phyloP scores from a whole-genome alignment of 2,797 vertebrate species.

The Morelia viridis region DNA sequence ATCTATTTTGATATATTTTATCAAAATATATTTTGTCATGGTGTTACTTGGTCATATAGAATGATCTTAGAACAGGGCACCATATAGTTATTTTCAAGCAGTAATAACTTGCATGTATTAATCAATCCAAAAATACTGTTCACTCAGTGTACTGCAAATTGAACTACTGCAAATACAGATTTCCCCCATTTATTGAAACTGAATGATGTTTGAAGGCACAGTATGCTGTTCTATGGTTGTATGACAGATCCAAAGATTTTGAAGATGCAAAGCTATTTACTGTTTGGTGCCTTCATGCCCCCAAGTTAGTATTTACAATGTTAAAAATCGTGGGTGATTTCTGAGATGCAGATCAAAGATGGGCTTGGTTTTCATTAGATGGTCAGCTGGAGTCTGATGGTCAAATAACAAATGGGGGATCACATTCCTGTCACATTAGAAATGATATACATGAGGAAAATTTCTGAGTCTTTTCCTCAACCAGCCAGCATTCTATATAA shows the following conservation, averaged over 20 bases:
- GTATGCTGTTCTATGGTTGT: neutral
- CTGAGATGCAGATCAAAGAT: neutral
- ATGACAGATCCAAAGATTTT: neutral
- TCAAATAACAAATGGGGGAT: too few species aligned
- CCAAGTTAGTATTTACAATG: neutral
- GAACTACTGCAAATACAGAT: neutral
- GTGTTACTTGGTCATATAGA: neutral
- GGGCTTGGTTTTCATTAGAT: neutral
- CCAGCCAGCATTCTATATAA: neutral
- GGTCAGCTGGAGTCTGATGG: neutral
- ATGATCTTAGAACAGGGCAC: neutral
- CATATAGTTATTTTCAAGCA: neutral
- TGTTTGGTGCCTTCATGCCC: neutral
- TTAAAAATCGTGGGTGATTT: neutral
- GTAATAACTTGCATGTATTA: neutral
- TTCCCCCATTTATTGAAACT: neutral
- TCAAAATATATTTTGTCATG: neutral
- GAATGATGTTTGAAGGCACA: neutral
- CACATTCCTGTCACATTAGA: neutral
- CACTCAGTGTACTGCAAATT: neutral
- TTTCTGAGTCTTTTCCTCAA: neutral
- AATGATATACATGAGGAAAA: neutral
- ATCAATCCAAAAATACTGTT: neutral
- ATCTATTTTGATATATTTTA: neutral
- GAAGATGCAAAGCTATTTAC: neutral